A percentile compares a stretch with the other conserved stretches of the same genome.
phyloP scores from a whole-genome alignment of 2,113 vertebrate species.

The Barnardius zonarius region DNA sequence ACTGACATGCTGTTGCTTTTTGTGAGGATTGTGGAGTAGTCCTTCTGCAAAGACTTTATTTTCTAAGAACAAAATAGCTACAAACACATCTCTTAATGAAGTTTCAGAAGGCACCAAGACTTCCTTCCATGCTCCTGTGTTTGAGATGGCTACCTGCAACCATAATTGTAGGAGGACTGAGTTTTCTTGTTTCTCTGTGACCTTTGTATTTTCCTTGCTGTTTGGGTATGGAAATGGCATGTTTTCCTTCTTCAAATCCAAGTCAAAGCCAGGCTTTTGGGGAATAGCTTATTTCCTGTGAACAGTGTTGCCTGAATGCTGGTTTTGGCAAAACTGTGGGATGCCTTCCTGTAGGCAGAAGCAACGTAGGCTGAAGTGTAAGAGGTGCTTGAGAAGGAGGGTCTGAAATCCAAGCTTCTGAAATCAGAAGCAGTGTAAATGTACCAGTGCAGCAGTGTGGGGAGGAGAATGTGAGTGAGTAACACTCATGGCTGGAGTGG shows the following conservation, averaged over 20 bases:
- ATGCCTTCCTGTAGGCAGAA: background rate
- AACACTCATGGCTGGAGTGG: fast-evolving
- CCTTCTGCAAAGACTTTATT: background rate
- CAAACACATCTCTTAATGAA: background rate
- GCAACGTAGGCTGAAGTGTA: background rate
- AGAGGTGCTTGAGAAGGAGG: background rate
- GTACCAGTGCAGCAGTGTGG: background rate
- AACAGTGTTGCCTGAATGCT: background rate
- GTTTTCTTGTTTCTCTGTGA: background rate
- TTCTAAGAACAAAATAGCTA: background rate
- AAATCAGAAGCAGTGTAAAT: background rate
- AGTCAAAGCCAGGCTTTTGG: background rate
- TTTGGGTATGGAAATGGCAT: background rate
- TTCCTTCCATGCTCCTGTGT: background rate
- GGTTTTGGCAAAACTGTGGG: background rate
- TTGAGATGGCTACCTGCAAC: background rate
- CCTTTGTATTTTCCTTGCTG: background rate
- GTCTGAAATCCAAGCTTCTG: background rate
- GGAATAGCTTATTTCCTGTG: background rate
- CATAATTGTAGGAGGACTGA: background rate
- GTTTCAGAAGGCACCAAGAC: background rate
- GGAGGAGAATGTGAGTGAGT: background rate
- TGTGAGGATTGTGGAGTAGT: background rate
- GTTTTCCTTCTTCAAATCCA: background rate
- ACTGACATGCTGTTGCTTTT: background rate